Base-by-base conservation (phyloP, 2,113 vertebrate genomes). In the Poeciliopsis retropinna region DNA sequence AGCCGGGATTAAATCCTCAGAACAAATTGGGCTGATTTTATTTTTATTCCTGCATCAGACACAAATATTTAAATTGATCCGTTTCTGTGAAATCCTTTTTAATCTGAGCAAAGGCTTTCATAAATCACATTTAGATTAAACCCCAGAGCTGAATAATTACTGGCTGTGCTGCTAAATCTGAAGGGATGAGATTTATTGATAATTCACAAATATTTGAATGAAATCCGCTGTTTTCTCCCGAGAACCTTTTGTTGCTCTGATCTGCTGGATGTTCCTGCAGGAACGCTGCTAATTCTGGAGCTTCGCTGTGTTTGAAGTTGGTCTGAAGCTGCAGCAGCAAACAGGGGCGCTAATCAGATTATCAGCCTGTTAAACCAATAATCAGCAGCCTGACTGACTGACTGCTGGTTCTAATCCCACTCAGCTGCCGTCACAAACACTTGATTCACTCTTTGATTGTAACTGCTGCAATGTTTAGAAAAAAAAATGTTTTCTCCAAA, bases 341-440 rank as follows among this genome's bases (percentile, higher is more conserved):
- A 9, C 51, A 54, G 37, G 9, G 44, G 34, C 70, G 62, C 28
- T 81, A 76, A 72, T 81, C 79, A 31, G 79, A 71, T 81, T 72
- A 76, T 30, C 14, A 39, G 67, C 39, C 39, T 10, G 63, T 64
- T 70, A 81, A 75, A 81, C 73, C 73, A 37, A 61, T 72, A 62
- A 81, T 66, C 37, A 75, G 72, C 67, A 61, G 37, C 14, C 64
- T 62, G 32, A 31, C 29, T 34, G 63, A 66, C 77, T 67, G 63
- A 61, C 77, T 67, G 51, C 41, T 31, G 29, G 60, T 63, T 69
- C 60, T 61, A 68, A 68, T 34, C 64, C 74, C 54, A n/a, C 31
- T 76, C 66, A 54, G 67, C 60, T 34, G 17, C 29, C 57, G 17
- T 27, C 31, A 44, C 41, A 61, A n/a, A 63, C 25, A 14, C 7